Evolutionary conservation across 2,797 vertebrate genomes (phyloP), one percentile per base, ranked within the genome.

Genomic region (Fringilla coelebs): DNA sequence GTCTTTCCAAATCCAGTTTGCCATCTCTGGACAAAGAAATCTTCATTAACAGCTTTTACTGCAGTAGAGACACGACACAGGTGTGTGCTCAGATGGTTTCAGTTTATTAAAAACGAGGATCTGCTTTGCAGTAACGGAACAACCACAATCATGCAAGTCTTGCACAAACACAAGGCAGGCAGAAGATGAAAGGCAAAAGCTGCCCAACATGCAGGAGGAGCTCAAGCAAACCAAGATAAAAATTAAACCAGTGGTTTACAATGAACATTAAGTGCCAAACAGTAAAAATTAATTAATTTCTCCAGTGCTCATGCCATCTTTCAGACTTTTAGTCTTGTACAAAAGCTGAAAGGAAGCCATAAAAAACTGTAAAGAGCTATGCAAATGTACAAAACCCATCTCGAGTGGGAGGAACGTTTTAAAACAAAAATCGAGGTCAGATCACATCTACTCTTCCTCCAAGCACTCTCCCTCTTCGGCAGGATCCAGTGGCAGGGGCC

Each of bases 401-500:
- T 82, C 0, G 1, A 78, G n/a, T 1, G 17, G 68, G n/a, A 82
- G n/a, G 11, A 9, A 1, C 3, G 4, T 17, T 58, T 81, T 29
- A 31, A 91, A 51, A 58, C 34, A 36, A 65, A 63, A 94, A 70
- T 18, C 0, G 15, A 74, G 32, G 45, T 41, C 36, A n/a, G 74
- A 32, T 74, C 67, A 36, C 1, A 1, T 45, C 51, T 95, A 70
- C 60, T 96, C 72, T 75, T 96, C 63, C 31, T 71, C 82, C 19
- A 62, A 92, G 65, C 75, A 88, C 11, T 75, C n/a, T 1, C 79
- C 87, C 3, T 96, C 96, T 82, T 97, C 90, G 4, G 71, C 70
- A 48, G 96, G 68, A 82, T 94, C 96, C 58, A 84, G 90, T 76
- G 95, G 89, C 90, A 97, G 87, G 71, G 92, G 76, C n/a, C 28